Conservation (phyloP, 2,797 vertebrate genomes). For the Notamacropus eugenii region DNA sequence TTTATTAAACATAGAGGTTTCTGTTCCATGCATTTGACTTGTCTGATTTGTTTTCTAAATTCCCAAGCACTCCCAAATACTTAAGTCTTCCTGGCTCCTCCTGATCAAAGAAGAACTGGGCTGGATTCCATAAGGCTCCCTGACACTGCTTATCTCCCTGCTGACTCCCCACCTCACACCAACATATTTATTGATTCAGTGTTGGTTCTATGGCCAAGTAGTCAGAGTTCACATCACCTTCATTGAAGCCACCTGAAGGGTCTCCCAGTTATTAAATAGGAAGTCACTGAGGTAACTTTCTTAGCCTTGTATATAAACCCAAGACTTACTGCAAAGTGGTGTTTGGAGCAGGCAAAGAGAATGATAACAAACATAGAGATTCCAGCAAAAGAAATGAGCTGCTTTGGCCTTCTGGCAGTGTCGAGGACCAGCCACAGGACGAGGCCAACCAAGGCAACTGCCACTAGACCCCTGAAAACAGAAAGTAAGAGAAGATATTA, state of each 20-base stretch:
- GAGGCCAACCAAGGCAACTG: slow-evolving; percentile 84
- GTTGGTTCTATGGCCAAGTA: background rate
- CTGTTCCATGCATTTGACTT: background rate
- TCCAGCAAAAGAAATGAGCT: slow-evolving; percentile 93
- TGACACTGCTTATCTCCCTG: background rate
- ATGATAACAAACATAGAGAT: slow-evolving; percentile 90
- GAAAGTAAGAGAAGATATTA: slow-evolving; percentile 53
- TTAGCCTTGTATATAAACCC: slow-evolving; percentile 5
- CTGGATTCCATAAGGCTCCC: background rate
- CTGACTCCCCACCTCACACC: background rate
- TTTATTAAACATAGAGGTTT: background rate
- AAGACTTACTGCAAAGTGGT: slow-evolving; percentile 89
- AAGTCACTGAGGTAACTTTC: background rate
- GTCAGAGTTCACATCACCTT: background rate
- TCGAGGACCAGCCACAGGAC: slow-evolving; percentile 91
- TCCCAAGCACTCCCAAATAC: background rate
- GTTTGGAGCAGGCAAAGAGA: slow-evolving; percentile 91
- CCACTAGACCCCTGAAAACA: slow-evolving; percentile 88
- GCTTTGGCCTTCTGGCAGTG: slow-evolving; percentile 88
- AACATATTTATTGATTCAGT: background rate
- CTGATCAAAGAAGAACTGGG: background rate
- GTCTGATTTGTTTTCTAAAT: background rate
- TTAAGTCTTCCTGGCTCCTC: background rate
- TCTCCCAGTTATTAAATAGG: background rate
- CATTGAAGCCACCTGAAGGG: background rate